Evolutionary conservation across 1,140 invertebrate species (phyloP).

Genomic region (Dysdera silvatica): DNA sequence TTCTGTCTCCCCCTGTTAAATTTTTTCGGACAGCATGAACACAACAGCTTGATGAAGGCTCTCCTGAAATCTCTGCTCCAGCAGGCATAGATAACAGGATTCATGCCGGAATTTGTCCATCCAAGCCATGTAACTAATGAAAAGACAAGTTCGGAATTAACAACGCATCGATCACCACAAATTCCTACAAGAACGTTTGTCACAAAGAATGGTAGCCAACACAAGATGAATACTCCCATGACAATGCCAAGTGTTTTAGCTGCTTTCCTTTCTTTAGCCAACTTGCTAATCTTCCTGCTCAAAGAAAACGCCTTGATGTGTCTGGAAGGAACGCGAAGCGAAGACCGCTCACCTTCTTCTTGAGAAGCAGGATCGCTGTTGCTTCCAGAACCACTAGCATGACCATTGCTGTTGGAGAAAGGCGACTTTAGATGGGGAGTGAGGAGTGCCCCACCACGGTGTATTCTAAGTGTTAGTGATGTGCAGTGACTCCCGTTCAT

Average conservation of each 20-base stretch:
- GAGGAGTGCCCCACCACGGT: conserved; percentile 63
- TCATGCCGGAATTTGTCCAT: conserved; percentile 98
- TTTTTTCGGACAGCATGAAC: conserved; percentile 30
- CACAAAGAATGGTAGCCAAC: conserved; percentile 32
- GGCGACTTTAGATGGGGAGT: conserved; percentile 14
- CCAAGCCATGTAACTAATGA: conserved; percentile 95
- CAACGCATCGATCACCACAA: conserved; percentile 69
- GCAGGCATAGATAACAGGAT: conserved; percentile 94
- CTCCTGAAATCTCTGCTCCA: conserved; percentile 93
- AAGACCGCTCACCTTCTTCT: conserved; percentile 4
- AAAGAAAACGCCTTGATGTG: conserved; percentile 58
- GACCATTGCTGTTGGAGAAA: not conserved
- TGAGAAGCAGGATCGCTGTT: not conserved
- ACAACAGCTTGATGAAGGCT: conserved; percentile 42
- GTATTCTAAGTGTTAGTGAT: conserved; percentile 65
- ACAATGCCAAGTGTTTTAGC: conserved; percentile 54
- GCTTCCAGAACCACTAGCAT: conserved; percentile 1
- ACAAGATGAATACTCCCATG: conserved; percentile 30
- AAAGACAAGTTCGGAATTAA: conserved; percentile 72
- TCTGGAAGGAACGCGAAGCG: conserved; percentile 3
- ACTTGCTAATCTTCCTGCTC: conserved; percentile 80
- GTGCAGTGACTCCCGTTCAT: conserved; percentile 18
- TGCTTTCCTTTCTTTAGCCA: conserved; percentile 51
- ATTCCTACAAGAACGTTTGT: conserved; percentile 87
- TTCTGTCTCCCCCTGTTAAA: not conserved